These are phyloP conservation scores for Noctua fimbriata DNA, from an alignment of 2,888 invertebrate species.

Conservation along the genomic window DNA sequence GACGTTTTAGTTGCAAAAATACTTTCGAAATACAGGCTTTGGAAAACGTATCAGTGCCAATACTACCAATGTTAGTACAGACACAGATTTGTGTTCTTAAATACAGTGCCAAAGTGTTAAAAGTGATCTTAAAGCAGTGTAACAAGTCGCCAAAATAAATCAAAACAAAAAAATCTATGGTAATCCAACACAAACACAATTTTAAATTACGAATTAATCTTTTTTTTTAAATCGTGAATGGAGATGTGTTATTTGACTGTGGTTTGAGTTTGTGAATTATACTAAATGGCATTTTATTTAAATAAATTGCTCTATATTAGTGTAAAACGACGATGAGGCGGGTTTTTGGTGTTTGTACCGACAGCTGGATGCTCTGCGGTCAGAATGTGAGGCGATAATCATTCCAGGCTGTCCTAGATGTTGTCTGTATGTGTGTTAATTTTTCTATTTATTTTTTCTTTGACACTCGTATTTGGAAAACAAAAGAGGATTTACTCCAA, in stretches of 20 bases:
- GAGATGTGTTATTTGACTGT: slow-evolving; percentile 31
- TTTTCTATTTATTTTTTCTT: slow-evolving; percentile 73
- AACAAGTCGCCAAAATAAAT: slow-evolving; percentile 32
- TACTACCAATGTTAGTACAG: slow-evolving; percentile 70
- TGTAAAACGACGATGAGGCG: slow-evolving; percentile 84
- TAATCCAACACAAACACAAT: slow-evolving; percentile 11
- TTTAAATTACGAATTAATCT: slow-evolving; percentile 45
- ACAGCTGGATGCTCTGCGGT: slow-evolving; percentile 88
- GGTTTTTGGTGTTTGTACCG: slow-evolving; percentile 90
- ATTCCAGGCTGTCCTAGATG: slow-evolving; percentile 85
- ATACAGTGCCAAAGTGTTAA: slow-evolving; percentile 76
- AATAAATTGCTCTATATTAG: slow-evolving; percentile 72
- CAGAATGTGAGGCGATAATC: slow-evolving; percentile 88
- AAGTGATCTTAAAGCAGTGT: slow-evolving; percentile 34
- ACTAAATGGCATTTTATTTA: slow-evolving; percentile 77
- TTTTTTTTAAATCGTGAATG: slow-evolving; percentile 9
- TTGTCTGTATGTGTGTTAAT: slow-evolving; percentile 88
- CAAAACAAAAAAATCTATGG: slow-evolving; percentile 19
- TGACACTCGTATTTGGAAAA: slow-evolving; percentile 55
- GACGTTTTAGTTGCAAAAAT: slow-evolving; percentile 69
- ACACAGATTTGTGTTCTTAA: slow-evolving; percentile 71
- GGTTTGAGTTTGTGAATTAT: slow-evolving; percentile 44
- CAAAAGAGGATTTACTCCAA: neutral
- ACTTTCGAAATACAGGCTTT: slow-evolving; percentile 73
- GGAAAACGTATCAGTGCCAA: slow-evolving; percentile 68